Evolutionary conservation across 2,797 vertebrate genomes (phyloP).

Genomic region (Darevskia mixta): DNA sequence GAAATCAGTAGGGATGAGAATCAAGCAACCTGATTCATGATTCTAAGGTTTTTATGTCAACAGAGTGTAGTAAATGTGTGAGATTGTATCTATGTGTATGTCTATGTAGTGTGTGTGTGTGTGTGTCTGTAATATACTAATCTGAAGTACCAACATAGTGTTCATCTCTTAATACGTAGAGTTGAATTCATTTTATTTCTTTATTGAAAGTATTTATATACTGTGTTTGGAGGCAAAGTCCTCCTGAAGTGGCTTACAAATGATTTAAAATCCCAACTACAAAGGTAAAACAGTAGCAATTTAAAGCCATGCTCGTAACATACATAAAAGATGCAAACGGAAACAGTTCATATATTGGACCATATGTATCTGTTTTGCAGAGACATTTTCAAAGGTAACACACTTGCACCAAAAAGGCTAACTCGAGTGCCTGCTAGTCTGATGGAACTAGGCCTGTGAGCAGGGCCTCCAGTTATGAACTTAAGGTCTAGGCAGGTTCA

Average conservation of each 20-base stretch:
- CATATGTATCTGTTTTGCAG: background rate
- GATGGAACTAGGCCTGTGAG: background rate
- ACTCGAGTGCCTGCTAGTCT: background rate
- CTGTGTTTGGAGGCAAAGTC: too few relatives aligned
- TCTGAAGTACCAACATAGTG: too few relatives aligned
- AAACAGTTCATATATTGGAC: background rate
- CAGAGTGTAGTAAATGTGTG: background rate
- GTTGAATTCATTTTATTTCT: too few relatives aligned
- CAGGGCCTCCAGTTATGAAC: too few relatives aligned
- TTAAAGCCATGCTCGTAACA: background rate
- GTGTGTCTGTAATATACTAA: background rate
- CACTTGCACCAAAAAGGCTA: background rate
- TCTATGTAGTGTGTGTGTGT: background rate
- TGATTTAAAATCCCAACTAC: too few relatives aligned
- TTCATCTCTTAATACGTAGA: too few relatives aligned
- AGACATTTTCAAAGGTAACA: background rate
- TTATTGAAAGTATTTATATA: too few relatives aligned
- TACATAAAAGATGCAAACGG: background rate
- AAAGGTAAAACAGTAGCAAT: background rate
- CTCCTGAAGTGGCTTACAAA: too few relatives aligned
- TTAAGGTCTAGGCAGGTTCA: background rate
- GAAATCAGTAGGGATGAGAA: constrained; percentile 5
- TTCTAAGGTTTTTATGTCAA: background rate
- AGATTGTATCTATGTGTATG: background rate
- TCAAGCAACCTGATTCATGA: background rate